Evolutionary conservation across 64 coral and sea anemone genomes (phyloP), one percentile per base, ranked within the genome.

Genomic region (Stichodactyla mertensii): DNA sequence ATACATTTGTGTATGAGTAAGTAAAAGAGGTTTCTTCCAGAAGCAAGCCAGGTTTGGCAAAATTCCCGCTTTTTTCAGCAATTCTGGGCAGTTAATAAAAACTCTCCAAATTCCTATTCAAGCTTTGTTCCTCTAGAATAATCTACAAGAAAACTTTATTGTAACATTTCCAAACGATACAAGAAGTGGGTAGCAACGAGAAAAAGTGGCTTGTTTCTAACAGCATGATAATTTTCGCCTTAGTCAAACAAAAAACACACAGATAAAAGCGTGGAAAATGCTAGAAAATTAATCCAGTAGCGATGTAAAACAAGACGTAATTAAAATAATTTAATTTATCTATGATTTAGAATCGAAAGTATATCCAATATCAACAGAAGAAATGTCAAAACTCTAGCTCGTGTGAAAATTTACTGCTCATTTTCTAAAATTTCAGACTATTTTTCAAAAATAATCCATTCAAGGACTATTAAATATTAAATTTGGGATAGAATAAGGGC

Each of bases 91-190:
- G 69, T 74, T 11, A 74, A 74, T 23, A 74, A 70, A 70, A 27
- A 74, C 26, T 27, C n/a, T 74, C 6, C 19, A 9, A 74, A 74
- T 74, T 74, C 9, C 4, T 27, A 74, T 74, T 31, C 0, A 71
- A 26, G 8, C 8, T 58, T 71, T 31, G 23, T 74, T 74, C 24
- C 11, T 74, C 69, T 74, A 28, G 69, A 74, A 74, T n/a, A 27
- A 74, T 74, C 69, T 23, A 27, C 27, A 10, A 66, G 8, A 22
- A 22, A 12, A 6, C 0, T 26, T 28, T 11, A 74, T 2, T 27
- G 69, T 27, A 74, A 74, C 69, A 74, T 74, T 74, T n/a, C 69
- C 69, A 74, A 66, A 74, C 26, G 69, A 31, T 31, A 74, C 24
- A 74, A 74, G 27, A 26, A 74, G 24, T 13, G 69, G 69, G 8